Percentiles rank a stretch among this genome's conserved stretches.
Evolutionary conservation across 2,113 vertebrate species (phyloP).

Genomic region (Sapajus apella): DNA sequence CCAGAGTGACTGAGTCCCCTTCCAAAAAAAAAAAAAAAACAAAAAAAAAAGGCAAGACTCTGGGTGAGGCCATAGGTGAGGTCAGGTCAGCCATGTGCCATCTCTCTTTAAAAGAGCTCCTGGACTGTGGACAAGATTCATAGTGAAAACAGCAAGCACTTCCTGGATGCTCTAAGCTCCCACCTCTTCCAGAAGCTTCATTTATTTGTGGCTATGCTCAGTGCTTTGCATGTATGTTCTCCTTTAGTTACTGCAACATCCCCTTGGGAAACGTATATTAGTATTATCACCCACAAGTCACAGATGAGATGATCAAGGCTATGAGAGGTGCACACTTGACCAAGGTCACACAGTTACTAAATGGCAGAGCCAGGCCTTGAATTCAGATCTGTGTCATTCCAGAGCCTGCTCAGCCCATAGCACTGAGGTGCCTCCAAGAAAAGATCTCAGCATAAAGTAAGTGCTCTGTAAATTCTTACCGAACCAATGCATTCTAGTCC

Average conservation of each 20-base stretch:
- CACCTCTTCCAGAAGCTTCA: fast-evolving
- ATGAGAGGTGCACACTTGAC: background rate
- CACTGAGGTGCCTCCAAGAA: background rate
- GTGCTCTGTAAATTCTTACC: background rate
- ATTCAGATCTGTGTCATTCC: background rate
- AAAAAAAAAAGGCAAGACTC: background rate
- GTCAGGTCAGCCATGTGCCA: background rate
- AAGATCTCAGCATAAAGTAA: background rate
- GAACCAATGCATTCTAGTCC: background rate
- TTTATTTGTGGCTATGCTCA: fast-evolving
- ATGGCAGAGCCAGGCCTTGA: background rate
- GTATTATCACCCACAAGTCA: fast-evolving
- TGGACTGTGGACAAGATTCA: background rate
- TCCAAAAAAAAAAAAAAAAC: background rate
- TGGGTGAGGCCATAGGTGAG: background rate
- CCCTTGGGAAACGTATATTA: background rate
- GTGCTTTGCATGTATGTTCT: fast-evolving
- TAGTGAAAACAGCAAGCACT: background rate
- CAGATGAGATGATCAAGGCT: background rate
- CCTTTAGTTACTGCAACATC: background rate
- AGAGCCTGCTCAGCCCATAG: background rate
- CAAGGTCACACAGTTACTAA: background rate
- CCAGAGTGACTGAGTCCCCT: background rate
- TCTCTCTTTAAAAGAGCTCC: background rate
- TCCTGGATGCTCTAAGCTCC: background rate